Conservation (phyloP, 2,888 invertebrate species). For the Rotaria magnacalcarata region DNA sequence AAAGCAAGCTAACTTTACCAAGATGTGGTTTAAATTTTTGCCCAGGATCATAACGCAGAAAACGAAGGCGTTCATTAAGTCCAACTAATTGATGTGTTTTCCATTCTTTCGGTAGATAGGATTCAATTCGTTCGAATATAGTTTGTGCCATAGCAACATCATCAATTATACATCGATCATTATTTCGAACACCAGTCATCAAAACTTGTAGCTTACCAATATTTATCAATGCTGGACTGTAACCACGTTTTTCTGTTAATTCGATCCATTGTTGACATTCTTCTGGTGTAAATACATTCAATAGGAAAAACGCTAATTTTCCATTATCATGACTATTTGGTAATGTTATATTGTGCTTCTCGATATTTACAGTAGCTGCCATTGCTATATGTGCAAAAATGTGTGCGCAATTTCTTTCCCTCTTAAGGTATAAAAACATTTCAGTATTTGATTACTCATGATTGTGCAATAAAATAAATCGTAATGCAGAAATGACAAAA, state of each 20-base stretch:
- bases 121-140: slow-evolving; percentile 50
- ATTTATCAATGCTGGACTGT: slow-evolving; percentile 51
- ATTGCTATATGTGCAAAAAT: too few relatives aligned
- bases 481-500: background rate
- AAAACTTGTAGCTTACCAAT: slow-evolving; percentile 46
- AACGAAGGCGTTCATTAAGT: slow-evolving; percentile 52
- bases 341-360: background rate
- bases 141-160: slow-evolving; percentile 49
- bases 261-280: slow-evolving; percentile 51
- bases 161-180: slow-evolving; percentile 52
- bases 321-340: background rate
- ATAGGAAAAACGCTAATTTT: background rate
- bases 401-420: too few relatives aligned
- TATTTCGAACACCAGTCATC: slow-evolving; percentile 50
- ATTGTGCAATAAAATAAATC: background rate
- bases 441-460: background rate
- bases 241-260: slow-evolving; percentile 51
- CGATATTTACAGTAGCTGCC: background rate
- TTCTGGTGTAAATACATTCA: slow-evolving; percentile 46
- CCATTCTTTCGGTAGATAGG: slow-evolving; percentile 50
- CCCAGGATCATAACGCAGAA: slow-evolving; percentile 51
- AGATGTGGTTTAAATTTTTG: slow-evolving; percentile 52
- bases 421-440: too few relatives aligned
- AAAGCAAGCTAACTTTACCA: slow-evolving; percentile 38
- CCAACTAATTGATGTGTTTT: slow-evolving; percentile 48